A percentile compares a stretch with the other conserved stretches of the same genome.
These are phyloP conservation scores for Macrostomum lignano DNA, from an alignment of 1,140 invertebrate genomes.

Conservation along the genomic window DNA sequence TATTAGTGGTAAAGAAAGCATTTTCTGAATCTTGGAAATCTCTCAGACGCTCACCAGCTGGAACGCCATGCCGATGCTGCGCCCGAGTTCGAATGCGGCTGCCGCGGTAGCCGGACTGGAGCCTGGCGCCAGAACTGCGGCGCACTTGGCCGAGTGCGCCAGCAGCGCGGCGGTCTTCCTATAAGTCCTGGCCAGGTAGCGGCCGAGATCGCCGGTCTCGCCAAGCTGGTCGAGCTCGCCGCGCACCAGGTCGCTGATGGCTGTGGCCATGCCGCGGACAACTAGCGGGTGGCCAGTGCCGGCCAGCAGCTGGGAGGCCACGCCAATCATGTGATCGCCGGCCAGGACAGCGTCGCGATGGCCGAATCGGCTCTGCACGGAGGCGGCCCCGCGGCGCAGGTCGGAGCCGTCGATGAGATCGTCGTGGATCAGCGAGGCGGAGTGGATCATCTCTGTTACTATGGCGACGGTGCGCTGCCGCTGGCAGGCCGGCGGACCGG, in stretches of 20 bases:
- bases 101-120: too few species aligned
- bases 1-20: too few species aligned
- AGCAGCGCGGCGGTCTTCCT: slow-evolving; percentile 78
- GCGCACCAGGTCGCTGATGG: slow-evolving; percentile 23
- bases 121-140: too few species aligned
- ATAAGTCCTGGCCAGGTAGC: slow-evolving; percentile 77
- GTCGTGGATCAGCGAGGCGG: slow-evolving; percentile 74
- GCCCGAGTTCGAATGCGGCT: too few species aligned
- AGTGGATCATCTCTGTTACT: slow-evolving; percentile 89
- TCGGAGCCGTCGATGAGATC: slow-evolving; percentile 79
- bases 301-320: slow-evolving; percentile 4
- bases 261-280: slow-evolving; percentile 11
- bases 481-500: too few species aligned
- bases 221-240: too few species aligned
- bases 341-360: too few species aligned
- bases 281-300: slow-evolving; percentile 6
- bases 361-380: too few species aligned
- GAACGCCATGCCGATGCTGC: too few species aligned
- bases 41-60: too few species aligned
- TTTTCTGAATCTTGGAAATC: too few species aligned
- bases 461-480: slow-evolving; percentile 67
- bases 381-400: slow-evolving; percentile 60
- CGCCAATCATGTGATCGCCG: slow-evolving; percentile 2
- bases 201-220: slow-evolving; percentile 63
- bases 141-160: too few species aligned